Evolutionary conservation across 2,797 vertebrate genomes (phyloP), one percentile per base, ranked within the genome.

Genomic region (Okamejei kenojei): DNA sequence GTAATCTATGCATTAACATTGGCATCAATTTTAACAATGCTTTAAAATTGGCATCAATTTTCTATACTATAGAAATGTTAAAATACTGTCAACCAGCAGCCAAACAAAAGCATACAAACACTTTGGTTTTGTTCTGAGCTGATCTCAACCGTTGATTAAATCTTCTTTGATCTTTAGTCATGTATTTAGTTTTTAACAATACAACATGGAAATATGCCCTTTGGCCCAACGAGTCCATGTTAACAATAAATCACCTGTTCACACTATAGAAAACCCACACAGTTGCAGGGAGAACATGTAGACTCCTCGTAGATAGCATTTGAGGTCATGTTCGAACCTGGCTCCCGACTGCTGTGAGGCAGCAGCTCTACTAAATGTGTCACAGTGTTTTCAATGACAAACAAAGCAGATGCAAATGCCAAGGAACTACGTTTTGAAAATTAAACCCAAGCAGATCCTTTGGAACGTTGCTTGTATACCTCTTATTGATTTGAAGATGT

Each of bases 41-140:
- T 35, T 73, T 45, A 92, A 54, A 45, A 76, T 76, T 92, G 38
- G 38, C 71, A 76, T 76, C 26, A 29, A 54, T 76, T 92, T 15
- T 92, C 94, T 95, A 94, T 94, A 73, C 93, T 94, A 32, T 93
- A 97, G 96, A 93, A 95, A 95, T 96, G 94, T 91, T 93, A 93
- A 95, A 94, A 68, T 96, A 95, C 93, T 97, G 96, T 96, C 96
- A 19, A 95, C 93, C 95, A 95, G 94, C 95, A 97, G 93, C 95
- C 94, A 73, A 92, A 94, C 86, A 95, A 93, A 93, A 96, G 96
- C 94, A 96, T 95, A 71, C 94, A 96, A 95, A 71, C 94, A 94
- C 93, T 97, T 96, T 94, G 93, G 88, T 93, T 94, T 93, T 76
- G 95, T 96, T 95, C 94, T 95, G 88, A 94, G 94, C 92, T 94